phyloP scores from a whole-genome alignment of 2,888 invertebrate species.

The Tachystola acroxantha region DNA sequence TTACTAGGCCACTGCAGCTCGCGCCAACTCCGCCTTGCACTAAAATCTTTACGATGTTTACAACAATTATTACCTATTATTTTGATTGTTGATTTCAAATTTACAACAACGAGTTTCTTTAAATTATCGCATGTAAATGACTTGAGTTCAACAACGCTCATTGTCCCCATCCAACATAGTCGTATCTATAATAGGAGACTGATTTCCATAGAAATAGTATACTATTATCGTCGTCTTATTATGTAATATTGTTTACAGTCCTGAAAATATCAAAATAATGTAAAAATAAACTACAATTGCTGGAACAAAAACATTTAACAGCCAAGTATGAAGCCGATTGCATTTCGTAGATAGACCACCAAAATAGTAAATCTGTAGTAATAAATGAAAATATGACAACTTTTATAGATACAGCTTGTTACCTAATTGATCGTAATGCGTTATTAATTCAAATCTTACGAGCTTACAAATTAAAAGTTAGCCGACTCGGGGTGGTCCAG shows the following conservation, averaged over 20 bases:
- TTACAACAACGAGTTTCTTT: slow-evolving; percentile 11
- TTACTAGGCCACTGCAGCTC: slow-evolving; percentile 20
- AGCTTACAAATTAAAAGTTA: slow-evolving; percentile 27
- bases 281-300: too few species aligned
- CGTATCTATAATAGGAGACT: too few species aligned
- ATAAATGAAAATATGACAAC: slow-evolving; percentile 28
- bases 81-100: slow-evolving; percentile 3
- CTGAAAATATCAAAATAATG: too few species aligned
- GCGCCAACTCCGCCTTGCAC: slow-evolving; percentile 18
- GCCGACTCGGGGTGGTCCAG: slow-evolving; percentile 49
- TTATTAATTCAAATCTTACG: slow-evolving; percentile 54
- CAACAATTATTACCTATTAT: slow-evolving; percentile 26
- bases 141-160: background rate
- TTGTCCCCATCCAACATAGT: background rate
- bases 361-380: slow-evolving; percentile 25
- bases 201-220: too few species aligned
- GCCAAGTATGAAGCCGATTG: too few species aligned
- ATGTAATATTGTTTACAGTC: too few species aligned
- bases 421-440: slow-evolving; percentile 50
- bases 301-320: too few species aligned
- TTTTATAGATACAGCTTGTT: slow-evolving; percentile 38
- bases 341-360: slow-evolving; percentile 35
- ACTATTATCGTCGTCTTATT: too few species aligned
- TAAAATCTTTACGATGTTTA: slow-evolving; percentile 32
- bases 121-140: slow-evolving; percentile 11